Percentiles rank a stretch among this genome's conserved stretches.
Evolutionary conservation across 2,113 vertebrate genomes (phyloP).

Genomic region (Falcunculus frontatus): DNA sequence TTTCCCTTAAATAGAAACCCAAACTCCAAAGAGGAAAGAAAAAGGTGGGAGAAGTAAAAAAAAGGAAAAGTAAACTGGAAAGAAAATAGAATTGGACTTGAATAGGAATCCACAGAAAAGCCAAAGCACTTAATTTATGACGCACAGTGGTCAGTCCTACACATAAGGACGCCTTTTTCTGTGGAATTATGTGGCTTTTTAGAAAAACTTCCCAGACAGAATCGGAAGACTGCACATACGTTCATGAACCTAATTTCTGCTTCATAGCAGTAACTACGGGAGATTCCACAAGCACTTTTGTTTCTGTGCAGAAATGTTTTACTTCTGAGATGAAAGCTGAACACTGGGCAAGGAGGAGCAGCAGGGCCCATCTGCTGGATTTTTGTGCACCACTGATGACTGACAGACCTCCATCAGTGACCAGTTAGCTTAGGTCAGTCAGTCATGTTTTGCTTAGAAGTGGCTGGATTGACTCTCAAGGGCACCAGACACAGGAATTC

Average conservation of each 20-base stretch:
- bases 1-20: background rate
- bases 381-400: background rate
- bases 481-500: background rate
- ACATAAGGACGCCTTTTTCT: background rate
- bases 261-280: background rate
- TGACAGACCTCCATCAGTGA: rapidly evolving
- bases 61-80: background rate
- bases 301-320: background rate
- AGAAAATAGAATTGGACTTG: background rate
- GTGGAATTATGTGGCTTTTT: rapidly evolving
- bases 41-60: background rate
- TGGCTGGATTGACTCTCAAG: background rate
- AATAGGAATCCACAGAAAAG: background rate
- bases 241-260: background rate
- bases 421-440: background rate
- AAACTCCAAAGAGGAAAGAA: background rate
- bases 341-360: background rate
- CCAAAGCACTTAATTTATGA: background rate
- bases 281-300: rapidly evolving
- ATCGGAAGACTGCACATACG: background rate
- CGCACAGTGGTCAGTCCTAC: background rate
- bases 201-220: background rate
- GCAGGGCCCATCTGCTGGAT: background rate
- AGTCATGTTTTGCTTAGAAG: background rate
- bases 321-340: background rate